Evolutionary conservation across 2,797 vertebrate species (phyloP).

Genomic region (Tenualosa ilisha): DNA sequence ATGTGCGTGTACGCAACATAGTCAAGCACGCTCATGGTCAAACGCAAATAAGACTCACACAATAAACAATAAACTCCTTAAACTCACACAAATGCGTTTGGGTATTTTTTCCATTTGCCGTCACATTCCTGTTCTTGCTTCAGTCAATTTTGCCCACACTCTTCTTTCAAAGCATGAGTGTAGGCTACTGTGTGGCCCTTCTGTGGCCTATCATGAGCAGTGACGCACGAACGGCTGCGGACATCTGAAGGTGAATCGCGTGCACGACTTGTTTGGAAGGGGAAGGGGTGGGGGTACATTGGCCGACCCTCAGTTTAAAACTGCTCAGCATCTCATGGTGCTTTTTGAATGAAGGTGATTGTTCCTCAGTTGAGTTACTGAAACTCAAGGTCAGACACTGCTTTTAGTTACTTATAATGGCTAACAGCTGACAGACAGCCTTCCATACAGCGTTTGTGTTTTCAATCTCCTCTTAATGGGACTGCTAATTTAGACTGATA

Average conservation of each 20-base stretch:
- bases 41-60: background rate
- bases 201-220: background rate
- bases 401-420: background rate
- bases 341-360: background rate
- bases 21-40: background rate
- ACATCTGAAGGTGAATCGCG: slow-evolving; percentile 48
- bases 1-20: background rate
- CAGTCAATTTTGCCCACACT: background rate
- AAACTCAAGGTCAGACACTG: background rate
- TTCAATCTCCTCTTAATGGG: background rate
- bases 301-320: background rate
- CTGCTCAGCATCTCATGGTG: background rate
- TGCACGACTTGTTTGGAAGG: slow-evolving; percentile 17
- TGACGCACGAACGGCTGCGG: slow-evolving; percentile 36
- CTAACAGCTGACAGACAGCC: background rate
- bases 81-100: background rate
- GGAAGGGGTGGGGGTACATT: background rate
- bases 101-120: background rate
- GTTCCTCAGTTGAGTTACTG: background rate
- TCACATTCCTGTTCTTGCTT: background rate
- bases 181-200: slow-evolving; percentile 15
- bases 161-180: slow-evolving; percentile 34
- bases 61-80: background rate
- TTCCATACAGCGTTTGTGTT: background rate
- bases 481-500: background rate